Percentiles rank a stretch among this genome's conserved stretches.
Conservation (phyloP, 1,140 invertebrate genomes). For the Pseudoatta argentina region DNA sequence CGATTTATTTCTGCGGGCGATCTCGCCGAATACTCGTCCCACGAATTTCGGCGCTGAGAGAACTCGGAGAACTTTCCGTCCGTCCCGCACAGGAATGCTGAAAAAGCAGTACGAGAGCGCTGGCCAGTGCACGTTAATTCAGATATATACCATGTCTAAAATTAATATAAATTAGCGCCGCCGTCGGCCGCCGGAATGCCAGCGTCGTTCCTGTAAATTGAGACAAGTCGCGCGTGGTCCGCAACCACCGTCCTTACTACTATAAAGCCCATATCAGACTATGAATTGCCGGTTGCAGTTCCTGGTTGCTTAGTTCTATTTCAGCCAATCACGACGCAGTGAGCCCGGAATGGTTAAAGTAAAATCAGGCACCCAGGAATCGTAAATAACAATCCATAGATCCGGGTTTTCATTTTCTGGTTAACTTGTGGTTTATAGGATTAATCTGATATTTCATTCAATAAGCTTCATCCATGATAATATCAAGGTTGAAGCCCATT, state of each 20-base stretch:
- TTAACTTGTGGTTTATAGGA: no score
- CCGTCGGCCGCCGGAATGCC: constrained; percentile 63
- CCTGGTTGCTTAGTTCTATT: no score
- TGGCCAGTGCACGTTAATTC: constrained; percentile 60
- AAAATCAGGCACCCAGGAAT: no score
- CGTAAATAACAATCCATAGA: no score
- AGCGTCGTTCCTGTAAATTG: constrained; percentile 71
- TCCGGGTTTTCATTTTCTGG: no score
- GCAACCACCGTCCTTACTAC: constrained; percentile 35
- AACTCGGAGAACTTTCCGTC: background rate
- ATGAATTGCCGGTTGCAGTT: no score
- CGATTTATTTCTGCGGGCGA: constrained; percentile 40
- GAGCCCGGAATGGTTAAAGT: no score
- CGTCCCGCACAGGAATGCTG: constrained; percentile 50
- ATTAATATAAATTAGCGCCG: constrained; percentile 74
- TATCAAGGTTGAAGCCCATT: no score
- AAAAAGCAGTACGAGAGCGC: constrained; percentile 49
- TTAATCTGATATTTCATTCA: no score
- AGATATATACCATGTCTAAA: constrained; percentile 69
- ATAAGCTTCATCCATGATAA: no score
- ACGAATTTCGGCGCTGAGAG: constrained; percentile 48
- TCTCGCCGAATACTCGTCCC: constrained; percentile 30
- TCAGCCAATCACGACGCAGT: no score
- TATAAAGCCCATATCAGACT: background rate
- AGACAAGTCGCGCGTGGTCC: constrained; percentile 66